Percentiles rank a stretch among this genome's conserved stretches.
Evolutionary conservation across 2,113 vertebrate species (phyloP).

Genomic region (Phalacrocorax pelagicus): DNA sequence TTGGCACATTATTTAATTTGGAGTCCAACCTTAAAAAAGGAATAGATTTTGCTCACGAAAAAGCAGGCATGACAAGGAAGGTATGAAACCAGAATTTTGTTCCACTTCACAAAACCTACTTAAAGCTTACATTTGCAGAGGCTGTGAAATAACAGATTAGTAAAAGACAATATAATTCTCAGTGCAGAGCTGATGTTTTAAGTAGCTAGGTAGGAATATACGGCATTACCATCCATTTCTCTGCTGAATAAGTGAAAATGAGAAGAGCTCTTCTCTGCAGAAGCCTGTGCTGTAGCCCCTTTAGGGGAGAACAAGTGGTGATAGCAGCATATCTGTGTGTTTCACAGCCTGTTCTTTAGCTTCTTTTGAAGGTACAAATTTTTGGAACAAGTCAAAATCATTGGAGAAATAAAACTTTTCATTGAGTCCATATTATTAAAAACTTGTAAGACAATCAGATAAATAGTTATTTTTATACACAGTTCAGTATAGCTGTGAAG

Average conservation of each 20-base stretch:
- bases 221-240: rapidly evolving
- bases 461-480: neutral
- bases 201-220: neutral
- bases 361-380: neutral
- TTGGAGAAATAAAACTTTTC: neutral
- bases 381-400: neutral
- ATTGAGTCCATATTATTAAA: neutral
- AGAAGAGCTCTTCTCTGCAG: neutral
- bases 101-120: neutral
- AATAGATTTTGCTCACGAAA: neutral
- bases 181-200: neutral
- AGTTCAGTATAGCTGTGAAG: neutral
- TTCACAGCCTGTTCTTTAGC: neutral
- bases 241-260: neutral
- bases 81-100: neutral
- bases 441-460: neutral
- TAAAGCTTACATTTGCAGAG: neutral
- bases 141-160: neutral
- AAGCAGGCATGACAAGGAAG: neutral
- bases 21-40: neutral
- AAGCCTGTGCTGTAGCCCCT: neutral
- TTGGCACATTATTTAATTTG: neutral
- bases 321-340: neutral
- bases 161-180: neutral
- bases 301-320: neutral